Base-by-base conservation (phyloP, 2,113 vertebrate species). In the Jacana jacana region DNA sequence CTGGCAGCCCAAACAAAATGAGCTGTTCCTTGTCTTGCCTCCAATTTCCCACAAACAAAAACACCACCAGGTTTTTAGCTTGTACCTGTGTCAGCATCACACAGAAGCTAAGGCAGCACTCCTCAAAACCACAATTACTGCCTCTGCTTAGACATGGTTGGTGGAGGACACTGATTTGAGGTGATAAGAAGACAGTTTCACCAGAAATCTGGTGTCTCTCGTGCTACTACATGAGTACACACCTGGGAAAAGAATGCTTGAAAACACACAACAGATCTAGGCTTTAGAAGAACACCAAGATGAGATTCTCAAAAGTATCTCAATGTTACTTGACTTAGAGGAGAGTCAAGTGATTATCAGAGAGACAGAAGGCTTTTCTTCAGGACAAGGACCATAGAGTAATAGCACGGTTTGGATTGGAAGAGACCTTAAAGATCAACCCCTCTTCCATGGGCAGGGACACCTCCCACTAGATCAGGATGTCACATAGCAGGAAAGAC, bases 1-100 rank as follows among this genome's bases (percentile, higher is more conserved):
- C 58, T 91, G 91, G 70, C 80, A 96, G 49, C 69, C 85, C 70
- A 86, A 89, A 84, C 57, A 79, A 83, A 92, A 91, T 19, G 49
- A 95, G 92, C 81, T 79, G 86, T 72, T 91, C 54, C 33, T 93
- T 80, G 58, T 70, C 81, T 81, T 52, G 35, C 73, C 33, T 94
- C 88, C 86, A 92, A 46, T 11, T 91, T 49, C 75, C 9, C 4
- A 40, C 57, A 81, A 87, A 91, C 31, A 64, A 60, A 89, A 92
- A 7, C 55, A 88, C 8, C 48, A 86, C 51, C 80, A 35, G 82
- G 40, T 75, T 91, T 88, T 88, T 33, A 86, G 58, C 49, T 46
- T 4, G 7, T 48, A 33, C 40, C 51, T 61, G 40, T n/a, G 63
- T 8, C 1, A 0, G 70, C 58, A 82, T 24, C 60, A 40, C 61